Percentiles rank a stretch among this genome's conserved stretches.
Conservation (phyloP, 2,797 vertebrate species). For the Champsocephalus esox region DNA sequence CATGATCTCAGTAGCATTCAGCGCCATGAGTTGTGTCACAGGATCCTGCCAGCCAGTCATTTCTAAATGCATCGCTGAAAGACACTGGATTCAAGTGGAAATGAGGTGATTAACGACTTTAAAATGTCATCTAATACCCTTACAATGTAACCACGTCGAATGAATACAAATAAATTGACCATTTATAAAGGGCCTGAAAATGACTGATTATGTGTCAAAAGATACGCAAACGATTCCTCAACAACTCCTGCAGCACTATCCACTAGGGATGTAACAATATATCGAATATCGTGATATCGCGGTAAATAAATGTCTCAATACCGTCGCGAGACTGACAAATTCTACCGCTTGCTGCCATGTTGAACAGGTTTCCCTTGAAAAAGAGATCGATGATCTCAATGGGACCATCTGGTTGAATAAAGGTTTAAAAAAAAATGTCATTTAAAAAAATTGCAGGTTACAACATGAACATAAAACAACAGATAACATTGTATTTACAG, state of each 20-base stretch:
- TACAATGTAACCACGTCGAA: background rate
- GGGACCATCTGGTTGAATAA: too few relatives aligned
- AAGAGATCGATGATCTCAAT: too few relatives aligned
- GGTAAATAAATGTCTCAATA: too few relatives aligned
- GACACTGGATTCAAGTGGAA: slow-evolving; percentile 8
- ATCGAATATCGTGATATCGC: too few relatives aligned
- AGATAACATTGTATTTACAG: too few relatives aligned
- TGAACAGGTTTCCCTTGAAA: too few relatives aligned
- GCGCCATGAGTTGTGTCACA: slow-evolving; percentile 15
- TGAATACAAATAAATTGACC: background rate
- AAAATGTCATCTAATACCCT: slow-evolving; percentile 1
- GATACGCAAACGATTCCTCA: background rate
- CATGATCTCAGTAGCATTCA: slow-evolving; percentile 48
- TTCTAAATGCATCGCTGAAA: slow-evolving; percentile 27
- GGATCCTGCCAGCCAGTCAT: slow-evolving; percentile 26
- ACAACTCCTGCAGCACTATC: background rate
- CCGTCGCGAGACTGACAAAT: too few relatives aligned
- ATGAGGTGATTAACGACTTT: slow-evolving; percentile 19
- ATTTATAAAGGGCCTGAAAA: background rate
- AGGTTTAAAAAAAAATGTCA: too few relatives aligned
- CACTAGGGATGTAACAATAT: background rate
- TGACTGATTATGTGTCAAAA: background rate
- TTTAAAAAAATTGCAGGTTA: too few relatives aligned
- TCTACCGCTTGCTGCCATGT: too few relatives aligned
- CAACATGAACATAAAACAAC: too few relatives aligned